Conservation (phyloP, 2,888 invertebrate genomes). For the Zhuqinia jingwanae region DNA sequence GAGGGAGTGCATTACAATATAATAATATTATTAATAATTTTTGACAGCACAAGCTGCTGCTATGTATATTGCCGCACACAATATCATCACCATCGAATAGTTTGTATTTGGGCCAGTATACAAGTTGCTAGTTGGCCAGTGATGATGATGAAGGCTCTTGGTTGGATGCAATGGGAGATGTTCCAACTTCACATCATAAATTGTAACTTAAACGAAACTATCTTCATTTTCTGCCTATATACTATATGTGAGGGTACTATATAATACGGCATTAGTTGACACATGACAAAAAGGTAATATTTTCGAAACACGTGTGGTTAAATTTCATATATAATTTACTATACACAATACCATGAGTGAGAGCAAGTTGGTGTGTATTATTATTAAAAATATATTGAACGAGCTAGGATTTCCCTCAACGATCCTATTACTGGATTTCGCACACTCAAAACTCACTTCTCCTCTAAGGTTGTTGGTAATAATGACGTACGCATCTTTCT, state of each 20-base stretch:
- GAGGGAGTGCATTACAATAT: constrained; percentile 20
- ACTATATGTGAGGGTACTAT: too few relatives aligned
- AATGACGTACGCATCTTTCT: background rate
- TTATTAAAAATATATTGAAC: too few relatives aligned
- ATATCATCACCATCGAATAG: background rate
- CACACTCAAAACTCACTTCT: background rate
- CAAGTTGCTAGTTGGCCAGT: background rate
- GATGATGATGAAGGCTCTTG: constrained; percentile 5
- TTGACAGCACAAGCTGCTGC: background rate
- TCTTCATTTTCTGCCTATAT: too few relatives aligned
- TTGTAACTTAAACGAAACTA: too few relatives aligned
- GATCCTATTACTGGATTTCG: constrained; percentile 39
- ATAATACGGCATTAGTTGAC: too few relatives aligned
- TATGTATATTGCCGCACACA: background rate
- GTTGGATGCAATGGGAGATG: too few relatives aligned
- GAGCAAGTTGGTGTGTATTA: too few relatives aligned
- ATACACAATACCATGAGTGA: constrained; percentile 23
- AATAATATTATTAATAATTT: constrained; percentile 49
- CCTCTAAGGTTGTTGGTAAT: background rate
- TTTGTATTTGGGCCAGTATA: background rate
- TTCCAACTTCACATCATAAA: too few relatives aligned
- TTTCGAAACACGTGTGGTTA: too few relatives aligned
- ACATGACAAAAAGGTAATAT: too few relatives aligned
- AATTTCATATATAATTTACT: too few relatives aligned
- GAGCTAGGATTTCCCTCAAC: background rate